phyloP scores from a whole-genome alignment of 2,113 vertebrate species.

The Progne subis region DNA sequence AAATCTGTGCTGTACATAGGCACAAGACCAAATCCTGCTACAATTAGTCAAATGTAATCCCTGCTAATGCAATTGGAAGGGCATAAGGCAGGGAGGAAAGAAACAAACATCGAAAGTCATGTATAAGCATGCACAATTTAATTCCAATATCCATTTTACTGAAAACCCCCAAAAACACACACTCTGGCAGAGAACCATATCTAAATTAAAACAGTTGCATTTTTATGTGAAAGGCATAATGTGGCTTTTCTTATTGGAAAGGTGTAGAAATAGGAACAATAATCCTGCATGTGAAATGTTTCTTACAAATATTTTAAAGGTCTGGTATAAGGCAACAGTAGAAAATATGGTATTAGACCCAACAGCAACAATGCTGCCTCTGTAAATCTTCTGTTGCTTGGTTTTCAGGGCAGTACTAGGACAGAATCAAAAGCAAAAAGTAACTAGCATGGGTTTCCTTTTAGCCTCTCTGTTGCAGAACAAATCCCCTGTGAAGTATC shows the following conservation, averaged over 20 bases:
- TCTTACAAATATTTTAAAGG: neutral
- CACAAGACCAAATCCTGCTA: neutral
- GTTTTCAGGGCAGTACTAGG: constrained; percentile 9
- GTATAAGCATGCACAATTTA: neutral
- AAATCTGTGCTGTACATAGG: neutral
- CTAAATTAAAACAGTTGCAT: neutral
- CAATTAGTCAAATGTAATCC: neutral
- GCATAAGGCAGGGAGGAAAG: neutral
- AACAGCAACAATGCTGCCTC: constrained; percentile 50
- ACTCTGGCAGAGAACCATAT: neutral
- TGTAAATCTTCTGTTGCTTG: constrained; percentile 24
- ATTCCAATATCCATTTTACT: neutral
- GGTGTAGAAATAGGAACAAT: constrained; percentile 2
- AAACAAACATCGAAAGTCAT: neutral
- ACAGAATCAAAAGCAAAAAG: constrained; percentile 16
- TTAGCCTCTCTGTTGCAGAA: constrained; percentile 43
- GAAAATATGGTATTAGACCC: constrained; percentile 3
- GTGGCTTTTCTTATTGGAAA: neutral
- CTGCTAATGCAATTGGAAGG: neutral
- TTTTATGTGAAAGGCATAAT: neutral
- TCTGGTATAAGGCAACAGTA: neutral
- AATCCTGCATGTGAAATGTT: neutral
- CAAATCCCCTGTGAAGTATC: constrained; percentile 45
- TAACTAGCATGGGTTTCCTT: constrained; percentile 14
- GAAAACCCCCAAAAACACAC: neutral